Percentiles rank a stretch among this genome's conserved stretches.
Evolutionary conservation across 2,888 invertebrate genomes (phyloP).

Genomic region (Pherbina coryleti): DNA sequence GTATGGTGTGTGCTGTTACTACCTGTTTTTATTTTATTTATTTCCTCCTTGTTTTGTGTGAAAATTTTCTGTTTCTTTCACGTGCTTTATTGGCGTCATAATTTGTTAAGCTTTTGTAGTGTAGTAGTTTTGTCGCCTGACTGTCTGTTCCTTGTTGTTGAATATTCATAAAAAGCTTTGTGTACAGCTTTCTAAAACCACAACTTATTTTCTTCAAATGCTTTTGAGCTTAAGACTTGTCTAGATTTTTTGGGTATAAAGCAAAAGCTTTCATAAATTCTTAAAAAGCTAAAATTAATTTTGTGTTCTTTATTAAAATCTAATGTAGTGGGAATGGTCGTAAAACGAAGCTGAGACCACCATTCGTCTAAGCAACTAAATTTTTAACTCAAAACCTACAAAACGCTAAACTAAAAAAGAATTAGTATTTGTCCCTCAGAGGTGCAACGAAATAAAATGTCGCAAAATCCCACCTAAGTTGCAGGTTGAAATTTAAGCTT

Average conservation of each 20-base stretch:
- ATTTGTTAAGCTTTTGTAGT: constrained; percentile 1
- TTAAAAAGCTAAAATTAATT: not conserved
- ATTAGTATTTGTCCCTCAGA: too few relatives aligned
- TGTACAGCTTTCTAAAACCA: not conserved
- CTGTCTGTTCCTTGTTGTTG: not conserved
- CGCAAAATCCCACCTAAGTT: too few relatives aligned
- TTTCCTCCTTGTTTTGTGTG: not conserved
- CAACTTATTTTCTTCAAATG: not conserved
- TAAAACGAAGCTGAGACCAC: too few relatives aligned
- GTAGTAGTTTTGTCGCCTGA: not conserved
- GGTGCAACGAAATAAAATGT: too few relatives aligned
- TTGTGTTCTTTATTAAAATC: too few relatives aligned
- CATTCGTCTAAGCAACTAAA: too few relatives aligned
- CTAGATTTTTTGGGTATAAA: not conserved
- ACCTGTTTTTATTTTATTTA: too few relatives aligned
- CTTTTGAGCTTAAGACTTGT: not conserved
- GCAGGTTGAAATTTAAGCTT: too few relatives aligned
- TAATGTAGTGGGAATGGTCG: too few relatives aligned
- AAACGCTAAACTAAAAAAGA: too few relatives aligned
- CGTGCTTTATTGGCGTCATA: not conserved
- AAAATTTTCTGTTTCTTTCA: not conserved
- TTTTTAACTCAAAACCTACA: too few relatives aligned
- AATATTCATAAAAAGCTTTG: not conserved
- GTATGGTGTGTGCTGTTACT: too few relatives aligned
- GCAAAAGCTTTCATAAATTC: not conserved